Percentiles rank a stretch among this genome's conserved stretches.
phyloP scores from a whole-genome alignment of 2,113 vertebrate species.

The Danio rerio region DNA sequence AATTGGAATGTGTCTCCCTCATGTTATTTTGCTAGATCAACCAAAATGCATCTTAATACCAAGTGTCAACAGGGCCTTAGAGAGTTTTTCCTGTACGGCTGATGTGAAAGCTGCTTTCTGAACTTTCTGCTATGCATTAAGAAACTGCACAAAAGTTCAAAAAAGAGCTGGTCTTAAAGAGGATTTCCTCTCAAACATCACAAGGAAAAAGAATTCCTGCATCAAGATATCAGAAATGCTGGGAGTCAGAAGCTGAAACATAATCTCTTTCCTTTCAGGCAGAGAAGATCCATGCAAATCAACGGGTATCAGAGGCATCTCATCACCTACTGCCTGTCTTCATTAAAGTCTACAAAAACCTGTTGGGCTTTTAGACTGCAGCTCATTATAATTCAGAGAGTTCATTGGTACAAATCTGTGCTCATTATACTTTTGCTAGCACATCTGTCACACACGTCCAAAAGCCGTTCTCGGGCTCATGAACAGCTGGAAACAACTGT shows the following conservation, averaged over 20 bases:
- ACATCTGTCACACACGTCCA: background rate
- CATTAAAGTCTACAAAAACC: conserved; percentile 28
- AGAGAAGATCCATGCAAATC: conserved; percentile 33
- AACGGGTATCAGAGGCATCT: conserved; percentile 13
- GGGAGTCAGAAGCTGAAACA: background rate
- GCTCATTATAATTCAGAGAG: conserved; percentile 23
- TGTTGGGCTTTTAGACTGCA: conserved; percentile 1
- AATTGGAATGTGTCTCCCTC: too few relatives aligned
- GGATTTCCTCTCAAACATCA: too few relatives aligned
- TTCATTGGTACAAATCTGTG: conserved; percentile 3
- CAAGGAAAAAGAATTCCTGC: background rate
- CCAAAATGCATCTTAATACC: too few relatives aligned
- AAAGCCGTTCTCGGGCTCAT: background rate
- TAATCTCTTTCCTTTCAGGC: background rate
- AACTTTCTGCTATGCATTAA: too few relatives aligned
- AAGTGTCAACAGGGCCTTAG: too few relatives aligned
- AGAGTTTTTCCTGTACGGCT: background rate
- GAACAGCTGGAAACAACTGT: conserved; percentile 44
- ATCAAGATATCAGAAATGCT: background rate
- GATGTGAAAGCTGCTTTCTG: background rate
- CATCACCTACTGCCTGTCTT: conserved; percentile 33
- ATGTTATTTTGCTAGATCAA: too few relatives aligned
- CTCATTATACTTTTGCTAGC: conserved; percentile 15
- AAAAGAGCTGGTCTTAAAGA: background rate
- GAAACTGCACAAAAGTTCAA: background rate